Base-by-base conservation (phyloP, 1,140 invertebrate species). In the Tachypleus tridentatus region DNA sequence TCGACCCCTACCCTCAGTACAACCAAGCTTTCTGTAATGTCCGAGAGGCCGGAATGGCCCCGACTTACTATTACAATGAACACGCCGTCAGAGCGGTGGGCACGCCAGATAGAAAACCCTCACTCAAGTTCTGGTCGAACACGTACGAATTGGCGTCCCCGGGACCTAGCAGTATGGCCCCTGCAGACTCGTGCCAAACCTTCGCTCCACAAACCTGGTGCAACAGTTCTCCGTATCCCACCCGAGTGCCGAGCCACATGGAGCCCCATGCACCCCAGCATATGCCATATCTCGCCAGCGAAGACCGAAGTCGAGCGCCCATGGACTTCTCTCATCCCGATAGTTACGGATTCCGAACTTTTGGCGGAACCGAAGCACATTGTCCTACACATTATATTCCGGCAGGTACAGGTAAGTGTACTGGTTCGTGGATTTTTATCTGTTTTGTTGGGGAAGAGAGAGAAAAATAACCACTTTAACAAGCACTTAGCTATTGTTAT, bases 361-460 rank as follows among this genome's bases (percentile, higher is more conserved):
- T 89, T 72, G 29, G 29, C 29, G 81, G 78, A 49, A 82, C 86
- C 3, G 87, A 89, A 71, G 81, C 85, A 9, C 86, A 89, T 64
- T 84, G 86, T 29, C 85, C 87, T 64, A 86, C 86, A 67, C 86
- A 87, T 3, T 90, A 89, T 72, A 85, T 87, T 72, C 85, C 87
- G 54, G 50, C 66, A 83, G 86, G 87, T 82, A 83, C 79, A 61
- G 65, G 65, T 64, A 59, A 10, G 52, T 53, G 49, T 63, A 48
- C 50, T 53, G 52, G 48, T 60, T 65, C 49, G 29, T 59, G 29
- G 29, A 29, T 29, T 29, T 29, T 29, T 29, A 29, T 29, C 29
- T 29, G 29, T 29, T 29, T 29, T 2, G 29, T 29, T 29, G 29
- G 29, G 29, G 29, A 29, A 29, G 2, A 29, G 29, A 29, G 29